Evolutionary conservation across 2,797 vertebrate species (phyloP).

Genomic region (Leptoclinus maculatus): DNA sequence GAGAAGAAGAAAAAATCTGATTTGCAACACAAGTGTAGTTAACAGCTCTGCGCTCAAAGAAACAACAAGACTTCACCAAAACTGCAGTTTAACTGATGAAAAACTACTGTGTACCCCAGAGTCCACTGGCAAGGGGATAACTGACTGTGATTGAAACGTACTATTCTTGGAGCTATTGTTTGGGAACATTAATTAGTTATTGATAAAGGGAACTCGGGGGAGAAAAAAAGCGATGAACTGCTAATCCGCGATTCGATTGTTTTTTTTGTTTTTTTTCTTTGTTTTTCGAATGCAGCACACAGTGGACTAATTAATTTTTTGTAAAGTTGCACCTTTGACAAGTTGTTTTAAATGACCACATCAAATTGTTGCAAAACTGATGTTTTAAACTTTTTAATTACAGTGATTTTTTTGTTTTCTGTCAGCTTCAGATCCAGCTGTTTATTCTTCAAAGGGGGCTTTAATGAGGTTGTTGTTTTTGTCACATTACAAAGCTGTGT

Average conservation of each 20-base stretch:
- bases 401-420: constrained; percentile 3
- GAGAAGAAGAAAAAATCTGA: constrained; percentile 30
- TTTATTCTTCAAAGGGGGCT: constrained; percentile 29
- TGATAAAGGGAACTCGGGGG: constrained; percentile 58
- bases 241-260: constrained; percentile 43
- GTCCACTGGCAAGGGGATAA: constrained; percentile 49
- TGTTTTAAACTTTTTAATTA: constrained; percentile 36
- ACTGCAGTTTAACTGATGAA: constrained; percentile 53
- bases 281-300: constrained; percentile 62
- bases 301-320: constrained; percentile 64
- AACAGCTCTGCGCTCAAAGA: constrained; percentile 47
- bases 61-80: constrained; percentile 50
- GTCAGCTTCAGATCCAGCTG: constrained; percentile 7
- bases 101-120: constrained; percentile 45
- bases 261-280: constrained; percentile 42
- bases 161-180: constrained; percentile 65
- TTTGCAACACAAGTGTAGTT: constrained; percentile 69
- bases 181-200: constrained; percentile 74
- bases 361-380: constrained; percentile 44
- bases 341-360: constrained; percentile 40
- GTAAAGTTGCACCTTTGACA: constrained; percentile 49
- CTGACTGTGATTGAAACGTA: constrained; percentile 57
- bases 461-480: constrained; percentile 43
- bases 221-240: constrained; percentile 30
- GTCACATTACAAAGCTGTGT: constrained; percentile 5